Evolutionary conservation across 1,140 invertebrate species (phyloP), one percentile per base, ranked within the genome.

Genomic region (Pristionchus pacificus): DNA sequence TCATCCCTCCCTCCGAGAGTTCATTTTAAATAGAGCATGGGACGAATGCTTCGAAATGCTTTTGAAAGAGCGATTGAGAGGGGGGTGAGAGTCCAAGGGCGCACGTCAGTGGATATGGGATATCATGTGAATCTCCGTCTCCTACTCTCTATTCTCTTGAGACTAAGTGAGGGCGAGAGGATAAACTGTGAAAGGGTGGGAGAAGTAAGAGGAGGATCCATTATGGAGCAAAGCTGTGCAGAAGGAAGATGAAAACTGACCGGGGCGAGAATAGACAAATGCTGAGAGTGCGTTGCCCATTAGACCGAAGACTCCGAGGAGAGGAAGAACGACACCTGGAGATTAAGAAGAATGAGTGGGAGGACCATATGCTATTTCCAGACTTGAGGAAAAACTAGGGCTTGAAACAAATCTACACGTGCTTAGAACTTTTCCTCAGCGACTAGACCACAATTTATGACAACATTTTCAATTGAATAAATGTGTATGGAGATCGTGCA

Each of bases 231-330:
- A n/a, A n/a, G n/a, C n/a, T n/a, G n/a, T n/a, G n/a, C n/a, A n/a
- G n/a, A 57, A 14, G 28, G 24, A 74, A 25, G 2, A 49, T 13
- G 29, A 29, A 3, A n/a, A 76, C 60, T 24, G 69, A 80, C 79
- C 72, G 66, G 77, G 78, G 31, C 79, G 30, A 70, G 77, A 80
- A 65, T 81, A 81, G 27, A 81, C 74, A 72, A 72, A 81, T 30
- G 80, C 78, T 0, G 80, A 80, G 28, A 82, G 69, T 19, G 64
- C 74, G 68, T 81, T 81, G 28, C 79, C 79, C 14, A 82, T 29
- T 19, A 81, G 65, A 19, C 79, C 79, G 59, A 78, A 75, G 38
- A 82, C 33, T 49, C 77, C 72, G 60, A 82, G 71, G 24, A 81
- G 71, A 1, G 79, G 79, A 15, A 81, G 72, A 19, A 81, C 63